Conservation (phyloP, 2,888 invertebrate species). For the Palloptera scutellata region DNA sequence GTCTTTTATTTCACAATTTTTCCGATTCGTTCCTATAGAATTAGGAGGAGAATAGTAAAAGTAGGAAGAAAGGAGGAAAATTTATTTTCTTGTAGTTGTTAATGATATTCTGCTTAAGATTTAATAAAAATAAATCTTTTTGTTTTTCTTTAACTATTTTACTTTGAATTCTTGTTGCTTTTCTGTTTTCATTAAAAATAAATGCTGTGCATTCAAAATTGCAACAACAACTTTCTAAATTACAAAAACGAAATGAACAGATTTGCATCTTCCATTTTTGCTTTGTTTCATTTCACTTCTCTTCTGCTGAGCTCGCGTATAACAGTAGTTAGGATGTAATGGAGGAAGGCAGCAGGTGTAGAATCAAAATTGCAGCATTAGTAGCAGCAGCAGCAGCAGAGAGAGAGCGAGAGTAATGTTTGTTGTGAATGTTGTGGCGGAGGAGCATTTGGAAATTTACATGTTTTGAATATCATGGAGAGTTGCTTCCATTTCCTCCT, state of each 20-base stretch:
- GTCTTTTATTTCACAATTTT: not conserved
- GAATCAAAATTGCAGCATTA: not conserved
- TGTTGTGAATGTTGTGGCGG: slow-evolving; percentile 24
- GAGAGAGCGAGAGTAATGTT: slow-evolving; percentile 18
- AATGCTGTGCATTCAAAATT: not conserved
- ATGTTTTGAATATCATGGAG: slow-evolving; percentile 99
- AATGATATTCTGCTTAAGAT: slow-evolving; percentile 18
- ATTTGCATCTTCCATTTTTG: not conserved
- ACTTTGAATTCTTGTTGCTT: slow-evolving; percentile 15
- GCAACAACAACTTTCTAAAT: slow-evolving; percentile 4
- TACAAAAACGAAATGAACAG: not conserved
- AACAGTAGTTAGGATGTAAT: not conserved
- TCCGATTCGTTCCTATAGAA: not conserved
- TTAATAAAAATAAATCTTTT: slow-evolving; percentile 35
- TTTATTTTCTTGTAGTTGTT: not conserved
- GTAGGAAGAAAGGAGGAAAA: slow-evolving; percentile 1
- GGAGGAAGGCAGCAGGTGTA: not conserved
- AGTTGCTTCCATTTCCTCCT: slow-evolving; percentile 98
- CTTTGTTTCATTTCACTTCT: not conserved
- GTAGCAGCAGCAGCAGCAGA: not conserved
- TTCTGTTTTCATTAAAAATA: slow-evolving; percentile 6
- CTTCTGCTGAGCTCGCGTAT: not conserved
- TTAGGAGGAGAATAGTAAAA: not conserved
- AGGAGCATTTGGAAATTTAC: slow-evolving; percentile 68
- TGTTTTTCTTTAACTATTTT: slow-evolving; percentile 19